Percentiles rank a stretch among this genome's conserved stretches.
phyloP scores from a whole-genome alignment of 2,797 vertebrate genomes.

The Tenualosa ilisha region DNA sequence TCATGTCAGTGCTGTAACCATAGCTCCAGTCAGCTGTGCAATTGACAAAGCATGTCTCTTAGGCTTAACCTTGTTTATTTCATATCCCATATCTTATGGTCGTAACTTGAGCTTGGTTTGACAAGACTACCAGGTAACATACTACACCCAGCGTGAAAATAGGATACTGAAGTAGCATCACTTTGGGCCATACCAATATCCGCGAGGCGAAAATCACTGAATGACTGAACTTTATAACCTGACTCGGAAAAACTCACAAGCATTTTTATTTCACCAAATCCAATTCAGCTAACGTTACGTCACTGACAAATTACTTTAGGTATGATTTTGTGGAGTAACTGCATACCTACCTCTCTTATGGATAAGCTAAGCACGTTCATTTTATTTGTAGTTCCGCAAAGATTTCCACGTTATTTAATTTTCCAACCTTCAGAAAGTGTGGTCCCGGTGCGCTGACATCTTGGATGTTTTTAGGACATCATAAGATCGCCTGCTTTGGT shows the following conservation, averaged over 20 bases:
- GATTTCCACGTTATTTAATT: not conserved
- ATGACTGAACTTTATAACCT: not conserved
- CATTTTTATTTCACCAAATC: not conserved
- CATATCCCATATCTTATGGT: no score
- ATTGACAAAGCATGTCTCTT: not conserved
- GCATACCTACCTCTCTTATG: conserved; percentile 81
- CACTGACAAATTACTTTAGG: not conserved
- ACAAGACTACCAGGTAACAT: no score
- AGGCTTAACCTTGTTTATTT: no score
- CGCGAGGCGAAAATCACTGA: not conserved
- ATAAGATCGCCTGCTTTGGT: conserved; percentile 53
- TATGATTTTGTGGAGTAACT: no score
- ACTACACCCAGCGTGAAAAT: not conserved
- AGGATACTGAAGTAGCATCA: not conserved
- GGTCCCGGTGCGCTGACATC: conserved; percentile 75
- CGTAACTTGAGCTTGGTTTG: no score
- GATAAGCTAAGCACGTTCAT: conserved; percentile 61
- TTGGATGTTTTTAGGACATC: conserved; percentile 65
- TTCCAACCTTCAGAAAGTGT: conserved; percentile 52
- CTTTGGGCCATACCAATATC: not conserved
- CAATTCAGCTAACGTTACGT: not conserved
- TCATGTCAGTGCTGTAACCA: not conserved
- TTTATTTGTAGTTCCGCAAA: not conserved
- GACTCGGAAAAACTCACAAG: not conserved
- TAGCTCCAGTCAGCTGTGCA: not conserved